Base-by-base conservation (phyloP, 1,140 invertebrate genomes). In the Drosophila truncata region DNA sequence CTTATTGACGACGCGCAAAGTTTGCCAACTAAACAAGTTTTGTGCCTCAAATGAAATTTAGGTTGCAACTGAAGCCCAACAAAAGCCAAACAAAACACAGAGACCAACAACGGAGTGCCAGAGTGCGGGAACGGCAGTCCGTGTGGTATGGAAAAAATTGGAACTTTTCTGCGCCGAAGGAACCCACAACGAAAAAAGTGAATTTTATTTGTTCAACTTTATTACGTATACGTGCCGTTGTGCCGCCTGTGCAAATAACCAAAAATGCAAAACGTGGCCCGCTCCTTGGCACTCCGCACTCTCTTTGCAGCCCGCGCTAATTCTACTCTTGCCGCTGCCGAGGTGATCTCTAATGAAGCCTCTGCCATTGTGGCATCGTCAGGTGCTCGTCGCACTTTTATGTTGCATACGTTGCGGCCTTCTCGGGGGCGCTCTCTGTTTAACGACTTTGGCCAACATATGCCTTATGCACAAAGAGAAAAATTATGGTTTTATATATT, bases 1-100 rank as follows among this genome's bases (percentile, higher is more conserved):
- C 83, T 81, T 88, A 88, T 90, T 90, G 85, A 90, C 84, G 85
- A 90, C 85, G 78, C 84, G 84, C 85, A 90, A 88, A 90, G 85
- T 90, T 90, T 91, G 86, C 85, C 86, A 91, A 91, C 85, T 91
- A 90, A 88, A 88, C 84, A 88, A 88, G 84, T 88, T 88, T 88
- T 88, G 84, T 81, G 84, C 84, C 84, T 88, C 85, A 90, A 90
- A 91, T 90, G 85, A 90, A 90, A 90, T 90, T 90, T 90, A 90
- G 85, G 85, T 90, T 91, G 85, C 86, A 90, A 91, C 86, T 74
- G 85, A 90, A 90, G 85, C 85, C 86, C 67, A 91, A 90, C 85
- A 90, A 91, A 82, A 82, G 74, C 85, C 55, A 88, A 84, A 90
- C 78, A 90, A 85, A 86, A 84, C 65, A 78, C 75, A 52, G 54